Evolutionary conservation across 2,888 invertebrate species (phyloP).

Genomic region (Calameuta idolon): DNA sequence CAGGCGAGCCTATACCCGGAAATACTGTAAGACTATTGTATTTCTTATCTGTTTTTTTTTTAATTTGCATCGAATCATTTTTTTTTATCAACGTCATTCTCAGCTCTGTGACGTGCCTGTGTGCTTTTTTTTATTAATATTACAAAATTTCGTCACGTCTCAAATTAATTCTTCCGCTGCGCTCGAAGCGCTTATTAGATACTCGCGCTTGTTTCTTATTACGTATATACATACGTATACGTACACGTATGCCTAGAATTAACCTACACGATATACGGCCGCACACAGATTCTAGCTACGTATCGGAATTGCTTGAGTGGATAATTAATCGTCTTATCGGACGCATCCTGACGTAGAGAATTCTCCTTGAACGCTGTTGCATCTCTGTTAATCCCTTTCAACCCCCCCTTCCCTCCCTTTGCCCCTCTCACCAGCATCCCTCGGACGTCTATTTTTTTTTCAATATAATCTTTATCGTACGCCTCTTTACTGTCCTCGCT

Average conservation of each 20-base stretch:
- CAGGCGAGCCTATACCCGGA: not conserved
- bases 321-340: not conserved
- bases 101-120: no score
- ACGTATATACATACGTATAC: not conserved
- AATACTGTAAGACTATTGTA: not conserved
- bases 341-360: not conserved
- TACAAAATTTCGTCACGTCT: not conserved
- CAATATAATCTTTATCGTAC: not conserved
- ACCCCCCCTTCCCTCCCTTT: no score
- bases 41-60: no score
- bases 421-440: not conserved
- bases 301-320: not conserved
- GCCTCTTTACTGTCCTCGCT: not conserved
- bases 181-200: not conserved
- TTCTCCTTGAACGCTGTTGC: not conserved
- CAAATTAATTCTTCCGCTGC: not conserved
- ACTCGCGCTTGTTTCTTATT: not conserved
- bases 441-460: not conserved
- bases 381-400: not conserved
- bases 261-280: not conserved
- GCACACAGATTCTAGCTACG: not conserved
- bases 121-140: not conserved
- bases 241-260: no score
- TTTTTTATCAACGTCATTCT: no score
- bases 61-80: not conserved